phyloP scores from a whole-genome alignment of 37 sponge, comb jelly and placozoan genomes.

The Halisarca cf. caerulea region DNA sequence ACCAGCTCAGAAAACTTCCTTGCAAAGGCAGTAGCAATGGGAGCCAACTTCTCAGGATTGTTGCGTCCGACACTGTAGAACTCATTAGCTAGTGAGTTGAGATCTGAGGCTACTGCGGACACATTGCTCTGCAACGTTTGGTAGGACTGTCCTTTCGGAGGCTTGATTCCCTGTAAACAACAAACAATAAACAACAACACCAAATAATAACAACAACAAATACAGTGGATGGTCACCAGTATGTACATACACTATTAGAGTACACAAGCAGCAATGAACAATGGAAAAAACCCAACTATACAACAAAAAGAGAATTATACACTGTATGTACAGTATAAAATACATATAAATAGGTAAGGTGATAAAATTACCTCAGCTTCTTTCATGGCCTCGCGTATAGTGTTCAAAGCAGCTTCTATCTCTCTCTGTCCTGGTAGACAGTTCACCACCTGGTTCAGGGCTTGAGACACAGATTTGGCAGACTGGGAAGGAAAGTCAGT shows the following conservation, averaged over 20 bases:
- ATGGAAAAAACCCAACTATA: slow-evolving; percentile 42
- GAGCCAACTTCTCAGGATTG: slow-evolving; percentile 88
- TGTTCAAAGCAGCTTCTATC: slow-evolving; percentile 92
- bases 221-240: too few relatives aligned
- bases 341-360: background rate
- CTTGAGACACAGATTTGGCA: slow-evolving; percentile 93
- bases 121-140: slow-evolving; percentile 87
- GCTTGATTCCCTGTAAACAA: background rate
- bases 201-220: too few relatives aligned
- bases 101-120: slow-evolving; percentile 81
- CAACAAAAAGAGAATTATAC: background rate
- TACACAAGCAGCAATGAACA: too few relatives aligned
- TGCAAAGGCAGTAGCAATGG: slow-evolving; percentile 74
- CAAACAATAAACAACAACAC: too few relatives aligned
- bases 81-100: slow-evolving; percentile 86
- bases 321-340: background rate
- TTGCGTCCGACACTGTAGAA: slow-evolving; percentile 75
- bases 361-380: slow-evolving; percentile 40
- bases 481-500: slow-evolving; percentile 61
- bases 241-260: too few relatives aligned
- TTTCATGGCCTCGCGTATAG: slow-evolving; percentile 78
- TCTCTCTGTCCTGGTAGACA: slow-evolving; percentile 97
- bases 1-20: slow-evolving; percentile 74
- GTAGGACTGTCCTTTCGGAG: slow-evolving; percentile 59
- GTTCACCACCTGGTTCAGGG: slow-evolving; percentile 90